Percentiles rank a stretch among this genome's conserved stretches.
Conservation (phyloP, 2,113 vertebrate genomes). For the Uropsilus gracilis region DNA sequence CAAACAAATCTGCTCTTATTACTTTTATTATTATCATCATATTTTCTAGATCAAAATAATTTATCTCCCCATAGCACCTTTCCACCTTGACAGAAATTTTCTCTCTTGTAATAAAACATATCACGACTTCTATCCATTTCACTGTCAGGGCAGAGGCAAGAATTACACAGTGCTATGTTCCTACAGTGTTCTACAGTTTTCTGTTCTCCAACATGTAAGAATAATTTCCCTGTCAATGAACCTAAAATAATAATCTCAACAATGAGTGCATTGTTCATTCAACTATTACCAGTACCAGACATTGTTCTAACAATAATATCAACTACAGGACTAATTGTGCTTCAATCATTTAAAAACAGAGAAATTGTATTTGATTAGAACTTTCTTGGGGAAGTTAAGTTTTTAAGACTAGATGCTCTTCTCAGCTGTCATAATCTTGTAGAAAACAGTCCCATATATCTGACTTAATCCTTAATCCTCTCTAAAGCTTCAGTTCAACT, state of each 20-base stretch:
- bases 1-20: background rate
- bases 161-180: background rate
- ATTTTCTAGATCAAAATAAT: slow-evolving; percentile 39
- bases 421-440: background rate
- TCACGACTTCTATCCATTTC: background rate
- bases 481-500: background rate
- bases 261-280: background rate
- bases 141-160: background rate
- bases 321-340: background rate
- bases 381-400: background rate
- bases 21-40: background rate
- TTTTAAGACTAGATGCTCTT: background rate
- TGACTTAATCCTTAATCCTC: background rate
- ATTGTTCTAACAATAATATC: background rate
- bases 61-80: background rate
- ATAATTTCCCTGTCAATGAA: background rate
- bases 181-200: background rate
- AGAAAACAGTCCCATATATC: background rate
- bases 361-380: background rate
- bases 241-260: background rate
- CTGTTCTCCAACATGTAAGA: background rate
- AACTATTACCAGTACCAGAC: background rate
- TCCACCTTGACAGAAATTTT: background rate
- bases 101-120: background rate
- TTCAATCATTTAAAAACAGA: background rate